Base-by-base conservation (phyloP, 2,797 vertebrate species). In the Tympanoctomys barrerae region DNA sequence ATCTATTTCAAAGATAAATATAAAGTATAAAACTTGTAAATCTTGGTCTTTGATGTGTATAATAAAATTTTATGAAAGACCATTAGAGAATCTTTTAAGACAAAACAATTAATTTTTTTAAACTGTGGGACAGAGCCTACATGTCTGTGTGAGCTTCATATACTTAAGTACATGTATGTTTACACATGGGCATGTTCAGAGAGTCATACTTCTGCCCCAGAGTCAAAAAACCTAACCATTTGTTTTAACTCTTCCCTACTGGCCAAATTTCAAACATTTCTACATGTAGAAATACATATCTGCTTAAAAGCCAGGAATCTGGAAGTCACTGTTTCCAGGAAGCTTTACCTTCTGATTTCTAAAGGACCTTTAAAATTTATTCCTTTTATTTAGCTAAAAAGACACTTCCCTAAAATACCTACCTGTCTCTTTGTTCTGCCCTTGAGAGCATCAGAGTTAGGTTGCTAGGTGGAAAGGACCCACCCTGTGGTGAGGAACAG, bases 341-440 rank as follows among this genome's bases (percentile, higher is more conserved):
- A 21, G 70, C 8, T 54, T 94, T 59, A 39, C n/a, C 36, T 62
- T 90, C 59, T 57, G 59, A 59, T 18, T 89, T 90, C 62, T 77
- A 66, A 85, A 78, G 19, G 4, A 79, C 24, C 70, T 0, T 57
- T 93, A 26, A 75, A 66, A 54, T 39, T 85, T 95, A 19, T 78
- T 82, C 61, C 39, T 57, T 94, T 70, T 52, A 79, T 52, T 62
- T 75, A 92, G 42, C 26, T 87, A 46, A 86, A 73, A 96, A 96
- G 52, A 28, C 83, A 54, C 79, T 95, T 87, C 71, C 42, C 52
- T 42, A n/a, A 87, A 84, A 82, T 46, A 84, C 57, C 54, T 7
- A 2, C 46, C 14, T 80, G 1, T 59, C 22, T 1, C 75, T 52
- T 90, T 94, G 68, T 26, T 92, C 88, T 90, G 68, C 18, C 49